These are phyloP conservation scores for Vannuccia rotundouncinata DNA, from an alignment of 2,888 invertebrate genomes.

Conservation along the genomic window DNA sequence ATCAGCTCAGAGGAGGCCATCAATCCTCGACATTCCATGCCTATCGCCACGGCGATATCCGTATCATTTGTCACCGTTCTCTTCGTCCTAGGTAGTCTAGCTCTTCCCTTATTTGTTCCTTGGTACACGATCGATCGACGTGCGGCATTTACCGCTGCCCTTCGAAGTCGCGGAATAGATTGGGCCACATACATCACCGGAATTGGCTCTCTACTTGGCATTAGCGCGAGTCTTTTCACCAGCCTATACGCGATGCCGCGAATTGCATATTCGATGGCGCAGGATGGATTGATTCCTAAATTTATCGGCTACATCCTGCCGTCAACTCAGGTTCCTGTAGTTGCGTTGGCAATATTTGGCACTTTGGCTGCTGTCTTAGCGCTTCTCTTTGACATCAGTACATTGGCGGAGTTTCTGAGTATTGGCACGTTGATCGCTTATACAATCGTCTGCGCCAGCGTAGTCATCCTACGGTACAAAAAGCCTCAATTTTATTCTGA, in stretches of 20 bases:
- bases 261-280: slow-evolving; percentile 82
- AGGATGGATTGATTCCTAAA: slow-evolving; percentile 75
- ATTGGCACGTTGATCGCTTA: slow-evolving; percentile 71
- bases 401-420: slow-evolving; percentile 86
- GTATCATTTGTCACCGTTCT: slow-evolving; percentile 34
- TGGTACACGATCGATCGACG: slow-evolving; percentile 44
- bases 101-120: slow-evolving; percentile 32
- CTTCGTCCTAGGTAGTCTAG: slow-evolving; percentile 31
- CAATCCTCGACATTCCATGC: slow-evolving; percentile 54
- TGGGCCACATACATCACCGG: slow-evolving; percentile 54
- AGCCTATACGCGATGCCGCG: slow-evolving; percentile 77
- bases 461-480: slow-evolving; percentile 75
- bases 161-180: slow-evolving; percentile 45
- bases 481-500: slow-evolving; percentile 55
- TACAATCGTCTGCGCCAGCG: slow-evolving; percentile 81
- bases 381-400: slow-evolving; percentile 75
- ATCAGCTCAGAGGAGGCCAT: slow-evolving; percentile 56
- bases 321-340: slow-evolving; percentile 64
- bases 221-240: slow-evolving; percentile 61
- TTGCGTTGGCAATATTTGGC: slow-evolving; percentile 50
- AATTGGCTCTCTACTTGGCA: slow-evolving; percentile 50
- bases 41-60: slow-evolving; percentile 48
- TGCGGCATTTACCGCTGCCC: slow-evolving; percentile 52
- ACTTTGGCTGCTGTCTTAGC: slow-evolving; percentile 63
- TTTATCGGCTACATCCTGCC: slow-evolving; percentile 66